Percentiles rank a stretch among this genome's conserved stretches.
Evolutionary conservation across 2,888 invertebrate genomes (phyloP).

Genomic region (Eupithecia pulchellata): DNA sequence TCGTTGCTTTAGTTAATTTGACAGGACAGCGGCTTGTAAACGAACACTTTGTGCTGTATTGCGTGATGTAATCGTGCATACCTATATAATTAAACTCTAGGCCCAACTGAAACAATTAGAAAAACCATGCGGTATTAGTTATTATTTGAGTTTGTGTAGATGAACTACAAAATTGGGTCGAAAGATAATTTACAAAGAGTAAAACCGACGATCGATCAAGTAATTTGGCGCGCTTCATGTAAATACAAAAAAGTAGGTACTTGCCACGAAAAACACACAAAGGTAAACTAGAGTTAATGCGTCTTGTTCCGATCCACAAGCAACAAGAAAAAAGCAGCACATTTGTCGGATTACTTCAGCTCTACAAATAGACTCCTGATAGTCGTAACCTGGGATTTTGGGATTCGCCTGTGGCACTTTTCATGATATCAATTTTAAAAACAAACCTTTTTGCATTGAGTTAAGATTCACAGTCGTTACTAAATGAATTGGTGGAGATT

Average conservation of each 20-base stretch:
- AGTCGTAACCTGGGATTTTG: conserved; percentile 39
- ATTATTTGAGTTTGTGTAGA: no score
- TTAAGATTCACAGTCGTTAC: neutral
- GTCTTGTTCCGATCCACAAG: conserved; percentile 58
- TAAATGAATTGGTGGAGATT: neutral
- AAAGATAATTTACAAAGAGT: neutral
- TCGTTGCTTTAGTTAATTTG: no score
- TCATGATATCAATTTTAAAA: neutral
- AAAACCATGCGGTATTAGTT: no score
- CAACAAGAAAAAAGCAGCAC: conserved; percentile 65
- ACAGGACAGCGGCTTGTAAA: no score
- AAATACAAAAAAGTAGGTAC: conserved; percentile 11
- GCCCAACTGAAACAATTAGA: no score
- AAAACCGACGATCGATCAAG: neutral
- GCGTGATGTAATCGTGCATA: no score
- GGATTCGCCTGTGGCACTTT: conserved; percentile 19
- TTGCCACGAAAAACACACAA: conserved; percentile 20
- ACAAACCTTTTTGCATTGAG: neutral
- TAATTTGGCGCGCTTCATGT: neutral
- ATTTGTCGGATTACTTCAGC: conserved; percentile 51
- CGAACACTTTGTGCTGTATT: no score
- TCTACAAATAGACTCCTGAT: conserved; percentile 52
- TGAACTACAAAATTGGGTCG: no score
- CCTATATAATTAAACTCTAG: no score
- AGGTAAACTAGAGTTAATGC: conserved; percentile 28